phyloP scores from a whole-genome alignment of 2,888 invertebrate species.

The Pandemis cinnamomeana region DNA sequence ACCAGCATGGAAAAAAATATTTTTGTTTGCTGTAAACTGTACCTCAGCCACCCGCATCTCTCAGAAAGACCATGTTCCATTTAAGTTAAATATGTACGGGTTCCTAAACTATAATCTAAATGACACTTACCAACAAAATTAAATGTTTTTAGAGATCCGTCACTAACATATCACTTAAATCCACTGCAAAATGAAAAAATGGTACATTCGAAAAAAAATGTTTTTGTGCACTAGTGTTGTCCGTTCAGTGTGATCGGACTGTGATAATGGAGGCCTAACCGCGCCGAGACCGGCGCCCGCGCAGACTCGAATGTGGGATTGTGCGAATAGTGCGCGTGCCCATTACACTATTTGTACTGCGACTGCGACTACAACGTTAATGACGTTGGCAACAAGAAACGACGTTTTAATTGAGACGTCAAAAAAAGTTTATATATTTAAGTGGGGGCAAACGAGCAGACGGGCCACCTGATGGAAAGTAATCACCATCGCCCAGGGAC shows the following conservation, averaged over 20 bases:
- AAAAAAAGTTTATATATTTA: no score
- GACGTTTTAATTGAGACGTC: no score
- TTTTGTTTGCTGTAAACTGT: no score
- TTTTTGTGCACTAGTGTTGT: constrained; percentile 23
- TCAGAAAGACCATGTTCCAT: no score
- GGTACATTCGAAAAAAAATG: no score
- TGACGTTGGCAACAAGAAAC: not conserved
- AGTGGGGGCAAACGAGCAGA: no score
- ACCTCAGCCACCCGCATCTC: no score
- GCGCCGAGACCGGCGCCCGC: constrained; percentile 34
- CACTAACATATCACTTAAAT: not conserved
- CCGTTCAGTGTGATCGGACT: constrained; percentile 53
- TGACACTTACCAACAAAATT: constrained; percentile 10
- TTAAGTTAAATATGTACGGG: no score
- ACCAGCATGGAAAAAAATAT: no score
- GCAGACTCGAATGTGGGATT: constrained; percentile 43
- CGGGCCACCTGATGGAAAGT: no score
- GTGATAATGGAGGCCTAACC: constrained; percentile 64
- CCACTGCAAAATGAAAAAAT: not conserved
- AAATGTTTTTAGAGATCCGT: not conserved
- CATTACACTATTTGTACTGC: constrained; percentile 47
- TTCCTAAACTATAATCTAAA: not conserved
- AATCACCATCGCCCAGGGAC: no score
- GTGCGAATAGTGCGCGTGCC: constrained; percentile 51
- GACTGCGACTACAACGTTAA: constrained; percentile 41